Evolutionary conservation across 2,888 invertebrate species (phyloP).

Genomic region (Tipula unca): DNA sequence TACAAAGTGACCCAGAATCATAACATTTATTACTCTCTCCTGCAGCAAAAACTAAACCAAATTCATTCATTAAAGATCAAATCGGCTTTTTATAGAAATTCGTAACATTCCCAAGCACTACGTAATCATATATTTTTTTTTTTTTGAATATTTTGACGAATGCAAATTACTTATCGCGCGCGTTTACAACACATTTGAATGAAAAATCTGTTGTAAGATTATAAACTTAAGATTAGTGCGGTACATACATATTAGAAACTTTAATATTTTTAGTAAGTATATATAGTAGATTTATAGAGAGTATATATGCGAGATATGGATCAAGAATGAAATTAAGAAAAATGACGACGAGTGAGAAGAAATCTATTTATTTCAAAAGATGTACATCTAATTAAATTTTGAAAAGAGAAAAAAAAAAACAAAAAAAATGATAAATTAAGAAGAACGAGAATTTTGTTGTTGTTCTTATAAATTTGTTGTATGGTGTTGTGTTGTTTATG

Average conservation of each 20-base stretch:
- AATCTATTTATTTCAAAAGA: background rate
- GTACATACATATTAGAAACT: background rate
- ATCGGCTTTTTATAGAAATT: too few species aligned
- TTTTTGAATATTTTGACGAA: background rate
- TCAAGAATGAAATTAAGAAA: background rate
- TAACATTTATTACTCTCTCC: background rate
- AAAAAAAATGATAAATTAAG: background rate
- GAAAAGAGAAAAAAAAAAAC: background rate
- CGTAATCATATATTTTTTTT: background rate
- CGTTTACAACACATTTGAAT: background rate
- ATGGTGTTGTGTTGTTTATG: slow-evolving; percentile 8
- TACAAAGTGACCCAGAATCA: background rate
- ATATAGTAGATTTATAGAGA: background rate
- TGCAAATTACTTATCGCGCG: background rate
- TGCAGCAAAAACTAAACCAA: background rate
- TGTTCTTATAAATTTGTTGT: background rate
- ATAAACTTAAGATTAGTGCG: background rate
- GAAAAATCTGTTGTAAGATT: background rate
- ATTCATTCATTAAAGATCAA: background rate
- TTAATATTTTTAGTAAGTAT: background rate
- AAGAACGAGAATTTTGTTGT: background rate
- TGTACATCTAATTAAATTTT: background rate
- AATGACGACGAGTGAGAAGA: background rate
- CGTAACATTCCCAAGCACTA: background rate
- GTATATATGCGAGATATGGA: background rate